phyloP scores from a whole-genome alignment of 1,140 invertebrate species.

The Lepidurus apus region DNA sequence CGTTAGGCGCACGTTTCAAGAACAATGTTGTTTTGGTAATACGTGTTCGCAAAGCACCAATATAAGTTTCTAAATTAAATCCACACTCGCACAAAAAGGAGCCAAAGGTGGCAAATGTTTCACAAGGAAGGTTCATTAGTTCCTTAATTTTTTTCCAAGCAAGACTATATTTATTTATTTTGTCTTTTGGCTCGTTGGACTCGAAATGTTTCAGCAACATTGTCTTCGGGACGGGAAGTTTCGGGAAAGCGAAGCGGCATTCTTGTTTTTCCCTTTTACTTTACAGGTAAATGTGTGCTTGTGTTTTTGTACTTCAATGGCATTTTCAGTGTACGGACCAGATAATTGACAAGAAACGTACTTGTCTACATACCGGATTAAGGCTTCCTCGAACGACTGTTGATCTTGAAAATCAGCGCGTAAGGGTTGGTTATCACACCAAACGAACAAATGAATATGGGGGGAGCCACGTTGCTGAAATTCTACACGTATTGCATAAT shows the following conservation, averaged over 20 bases:
- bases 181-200: background rate
- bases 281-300: background rate
- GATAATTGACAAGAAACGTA: background rate
- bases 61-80: constrained; percentile 3
- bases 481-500: background rate
- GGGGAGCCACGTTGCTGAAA: background rate
- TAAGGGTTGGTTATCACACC: background rate
- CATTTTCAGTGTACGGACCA: background rate
- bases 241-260: background rate
- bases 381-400: background rate
- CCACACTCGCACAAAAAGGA: background rate
- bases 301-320: background rate
- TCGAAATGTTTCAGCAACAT: background rate
- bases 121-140: background rate
- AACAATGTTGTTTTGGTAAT: background rate
- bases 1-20: background rate
- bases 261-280: background rate
- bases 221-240: background rate
- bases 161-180: background rate
- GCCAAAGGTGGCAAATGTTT: background rate
- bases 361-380: background rate
- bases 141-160: background rate
- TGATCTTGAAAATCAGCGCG: background rate
- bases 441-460: background rate
- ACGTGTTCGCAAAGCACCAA: background rate